These are phyloP conservation scores for Wiebesia pumilae DNA, from an alignment of 1,140 invertebrate species.

Conservation along the genomic window DNA sequence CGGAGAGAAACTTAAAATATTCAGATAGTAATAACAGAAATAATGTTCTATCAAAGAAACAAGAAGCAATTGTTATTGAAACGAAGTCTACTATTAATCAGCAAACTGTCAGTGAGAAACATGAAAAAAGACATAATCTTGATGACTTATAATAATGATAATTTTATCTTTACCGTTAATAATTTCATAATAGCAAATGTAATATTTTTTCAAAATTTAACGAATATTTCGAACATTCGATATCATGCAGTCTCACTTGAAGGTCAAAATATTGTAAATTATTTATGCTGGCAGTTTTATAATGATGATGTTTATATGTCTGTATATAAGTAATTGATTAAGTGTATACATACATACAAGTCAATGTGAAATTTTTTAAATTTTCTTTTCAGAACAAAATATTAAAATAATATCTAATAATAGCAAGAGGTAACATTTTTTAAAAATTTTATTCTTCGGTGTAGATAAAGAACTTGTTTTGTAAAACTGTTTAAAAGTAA, in stretches of 20 bases:
- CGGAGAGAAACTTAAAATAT: constrained; percentile 24
- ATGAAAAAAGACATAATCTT: constrained; percentile 58
- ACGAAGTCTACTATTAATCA: neutral
- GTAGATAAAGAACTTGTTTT: constrained; percentile 34
- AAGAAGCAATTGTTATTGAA: neutral
- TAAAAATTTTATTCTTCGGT: constrained; percentile 20
- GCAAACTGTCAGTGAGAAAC: constrained; percentile 35
- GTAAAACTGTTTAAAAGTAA: constrained; percentile 44
- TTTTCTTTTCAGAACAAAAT: constrained; percentile 3
- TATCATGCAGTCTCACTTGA: neutral
- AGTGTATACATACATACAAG: constrained; percentile 33
- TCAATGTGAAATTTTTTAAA: constrained; percentile 6
- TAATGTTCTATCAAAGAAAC: neutral
- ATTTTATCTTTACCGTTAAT: constrained; percentile 51
- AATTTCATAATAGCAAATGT: neutral
- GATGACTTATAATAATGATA: constrained; percentile 62
- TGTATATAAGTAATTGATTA: constrained; percentile 37
- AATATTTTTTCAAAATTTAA: constrained; percentile 37
- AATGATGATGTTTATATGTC: constrained; percentile 30
- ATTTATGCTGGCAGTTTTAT: constrained; percentile 19
- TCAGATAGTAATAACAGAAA: constrained; percentile 11
- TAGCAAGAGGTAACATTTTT: neutral
- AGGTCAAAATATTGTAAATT: neutral
- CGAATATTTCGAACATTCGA: neutral
- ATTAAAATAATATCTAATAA: constrained; percentile 11